Base-by-base conservation (phyloP, 2,113 vertebrate species). In the Hipposideros armiger region DNA sequence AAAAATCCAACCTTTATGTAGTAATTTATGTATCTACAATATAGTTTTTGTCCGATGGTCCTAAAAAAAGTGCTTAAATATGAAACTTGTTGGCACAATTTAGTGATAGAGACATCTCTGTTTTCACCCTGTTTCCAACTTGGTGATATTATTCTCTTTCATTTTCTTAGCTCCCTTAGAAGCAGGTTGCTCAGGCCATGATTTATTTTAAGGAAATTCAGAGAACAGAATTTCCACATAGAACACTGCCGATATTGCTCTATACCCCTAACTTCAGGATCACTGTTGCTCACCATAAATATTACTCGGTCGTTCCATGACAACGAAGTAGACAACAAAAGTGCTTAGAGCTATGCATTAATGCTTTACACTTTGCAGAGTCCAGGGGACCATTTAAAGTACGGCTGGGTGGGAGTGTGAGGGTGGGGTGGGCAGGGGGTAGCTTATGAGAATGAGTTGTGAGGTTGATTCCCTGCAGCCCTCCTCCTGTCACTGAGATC, bases 241-340 rank as follows among this genome's bases (percentile, higher is more conserved):
- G 94, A 97, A 56, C 30, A 86, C 62, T 93, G 64, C 52, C 89
- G 78, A 50, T 90, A 80, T 74, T 93, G 54, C 28, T 96, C 77
- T 77, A n/a, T 22, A 74, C 0, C 26, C 42, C 64, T 88, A 94
- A 94, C 50, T 91, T 95, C 72, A 89, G 94, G 60, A 95, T 94
- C 47, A 56, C 83, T 95, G 83, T 56, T 97, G 73, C 88, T 95
- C 82, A 93, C 83, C 62, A 91, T 90, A 89, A 96, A 80, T 97
- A 96, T 82, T 73, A 97, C 82, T 69, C 93, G 90, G 92, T 85
- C 94, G 89, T 42, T 93, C 82, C 86, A 60, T 91, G 91, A 89
- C 93, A 95, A 93, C 73, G 95, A 93, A 95, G 86, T 94, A 95
- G 96, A 96, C 66, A 92, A 32, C 32, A 77, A 95, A 94, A 94